Evolutionary conservation across 2,797 vertebrate species (phyloP), one percentile per base, ranked within the genome.

Genomic region (Crocidura indochinensis): DNA sequence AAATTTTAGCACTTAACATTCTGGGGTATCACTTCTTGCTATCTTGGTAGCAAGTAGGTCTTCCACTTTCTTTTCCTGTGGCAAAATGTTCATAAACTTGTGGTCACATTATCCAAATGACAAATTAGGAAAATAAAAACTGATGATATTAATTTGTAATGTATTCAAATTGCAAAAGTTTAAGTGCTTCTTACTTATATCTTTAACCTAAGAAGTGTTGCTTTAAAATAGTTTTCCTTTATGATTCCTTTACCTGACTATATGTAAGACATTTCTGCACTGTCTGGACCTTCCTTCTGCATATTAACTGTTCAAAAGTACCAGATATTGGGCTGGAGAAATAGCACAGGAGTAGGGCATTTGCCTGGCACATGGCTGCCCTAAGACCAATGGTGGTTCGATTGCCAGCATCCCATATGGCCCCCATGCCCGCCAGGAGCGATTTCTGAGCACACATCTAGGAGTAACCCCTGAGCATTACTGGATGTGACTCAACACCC

Each of bases 41-140:
- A 27, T 29, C 3, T 47, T 91, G 20, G 26, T n/a, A 64, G 10
- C 20, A 26, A 65, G 44, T 20, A 83, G 31, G 8, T 49, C 51
- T 67, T 26, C 19, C 6, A 44, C 0, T 47, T 86, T 81, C 56
- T 76, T n/a, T 75, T 87, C 78, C 10, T 82, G 4, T 38, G 74
- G 29, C 29, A 3, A 60, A 62, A 5, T 77, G 15, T 49, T 76
- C 51, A 47, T 31, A 17, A 20, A 71, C 27, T 19, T 65, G 2
- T 19, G 38, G 38, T 69, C 44, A 38, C 15, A 2, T 82, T 67
- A 73, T 67, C 38, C 22, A 92, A 81, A 76, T 47, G 49, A 88
- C 19, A 60, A 17, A 46, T 62, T 29, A 81, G 75, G n/a, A 91
- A 91, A 87, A 62, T 71, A 67, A 46, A 92, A n/a, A 71, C 11